Evolutionary conservation across 2,797 vertebrate genomes (phyloP).

Genomic region (Sciaenops ocellatus): DNA sequence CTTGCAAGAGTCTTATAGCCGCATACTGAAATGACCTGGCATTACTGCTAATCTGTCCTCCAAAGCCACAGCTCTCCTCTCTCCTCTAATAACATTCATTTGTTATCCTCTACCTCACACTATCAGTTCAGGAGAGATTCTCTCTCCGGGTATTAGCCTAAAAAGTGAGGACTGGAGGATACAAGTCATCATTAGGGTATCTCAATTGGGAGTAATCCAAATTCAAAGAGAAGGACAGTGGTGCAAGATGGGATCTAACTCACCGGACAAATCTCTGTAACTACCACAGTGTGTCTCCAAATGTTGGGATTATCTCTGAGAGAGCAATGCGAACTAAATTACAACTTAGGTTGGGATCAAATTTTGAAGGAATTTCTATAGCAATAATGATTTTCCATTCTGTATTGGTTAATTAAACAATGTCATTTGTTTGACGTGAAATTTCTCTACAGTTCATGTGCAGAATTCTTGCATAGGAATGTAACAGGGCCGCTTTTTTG

Average conservation of each 20-base stretch:
- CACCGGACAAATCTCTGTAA: slow-evolving; percentile 56
- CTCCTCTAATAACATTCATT: slow-evolving; percentile 73
- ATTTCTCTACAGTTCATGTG: neutral
- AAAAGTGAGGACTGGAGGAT: slow-evolving; percentile 61
- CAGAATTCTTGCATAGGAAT: neutral
- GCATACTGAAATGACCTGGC: slow-evolving; percentile 68
- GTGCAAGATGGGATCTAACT: slow-evolving; percentile 60
- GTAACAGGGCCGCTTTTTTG: neutral
- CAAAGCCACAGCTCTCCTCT: slow-evolving; percentile 59
- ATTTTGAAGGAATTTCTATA: neutral
- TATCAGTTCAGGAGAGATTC: slow-evolving; percentile 48
- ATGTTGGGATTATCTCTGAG: slow-evolving; percentile 49
- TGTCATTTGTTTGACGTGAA: no score
- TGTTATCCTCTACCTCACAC: slow-evolving; percentile 66
- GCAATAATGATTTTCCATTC: slow-evolving; percentile 1
- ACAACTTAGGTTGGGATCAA: slow-evolving; percentile 17
- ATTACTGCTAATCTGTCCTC: slow-evolving; percentile 76
- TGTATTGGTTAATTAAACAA: neutral
- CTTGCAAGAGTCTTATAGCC: slow-evolving; percentile 60
- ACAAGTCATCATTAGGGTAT: slow-evolving; percentile 72
- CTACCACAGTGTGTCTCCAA: slow-evolving; percentile 45
- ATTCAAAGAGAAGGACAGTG: slow-evolving; percentile 66
- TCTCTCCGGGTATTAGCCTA: slow-evolving; percentile 56
- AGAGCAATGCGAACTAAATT: slow-evolving; percentile 30
- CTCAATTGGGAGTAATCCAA: slow-evolving; percentile 69